Conservation (phyloP, 2,797 vertebrate species). For the Hipposideros larvatus region DNA sequence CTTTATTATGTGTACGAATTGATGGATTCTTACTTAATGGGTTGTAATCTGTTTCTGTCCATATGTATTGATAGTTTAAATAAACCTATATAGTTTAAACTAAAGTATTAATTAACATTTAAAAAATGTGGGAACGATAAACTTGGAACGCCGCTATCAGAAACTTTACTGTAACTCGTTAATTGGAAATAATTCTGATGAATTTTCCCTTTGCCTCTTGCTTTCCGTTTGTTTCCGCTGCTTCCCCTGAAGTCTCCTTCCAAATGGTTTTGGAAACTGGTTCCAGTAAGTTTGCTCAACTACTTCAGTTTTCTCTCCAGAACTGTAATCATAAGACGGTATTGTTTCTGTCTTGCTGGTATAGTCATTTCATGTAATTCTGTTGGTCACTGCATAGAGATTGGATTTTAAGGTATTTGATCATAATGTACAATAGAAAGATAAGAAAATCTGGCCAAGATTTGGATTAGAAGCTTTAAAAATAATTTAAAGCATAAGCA, state of each 20-base stretch:
- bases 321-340: conserved; percentile 74
- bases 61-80: accelerated
- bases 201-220: conserved; percentile 87
- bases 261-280: conserved; percentile 99
- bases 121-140: conserved; percentile 3
- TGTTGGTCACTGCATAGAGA: conserved; percentile 61
- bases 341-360: conserved; percentile 79
- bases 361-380: conserved; percentile 67
- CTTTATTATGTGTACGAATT: background rate
- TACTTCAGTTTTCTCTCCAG: conserved; percentile 79
- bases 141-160: conserved; percentile 62
- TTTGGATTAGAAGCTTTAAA: conserved; percentile 57
- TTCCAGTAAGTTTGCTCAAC: conserved; percentile 97
- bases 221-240: conserved; percentile 86
- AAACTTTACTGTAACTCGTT: conserved; percentile 75
- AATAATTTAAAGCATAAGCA: background rate
- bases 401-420: conserved; percentile 4
- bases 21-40: background rate
- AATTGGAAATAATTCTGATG: conserved; percentile 83
- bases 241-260: conserved; percentile 97
- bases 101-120: background rate
- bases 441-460: background rate
- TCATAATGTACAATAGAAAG: conserved; percentile 60
- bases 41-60: background rate
- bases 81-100: background rate